A percentile compares a stretch with the other conserved stretches of the same genome.
These are phyloP conservation scores for Anorthoa munda DNA, from an alignment of 2,888 invertebrate genomes.

Conservation along the genomic window DNA sequence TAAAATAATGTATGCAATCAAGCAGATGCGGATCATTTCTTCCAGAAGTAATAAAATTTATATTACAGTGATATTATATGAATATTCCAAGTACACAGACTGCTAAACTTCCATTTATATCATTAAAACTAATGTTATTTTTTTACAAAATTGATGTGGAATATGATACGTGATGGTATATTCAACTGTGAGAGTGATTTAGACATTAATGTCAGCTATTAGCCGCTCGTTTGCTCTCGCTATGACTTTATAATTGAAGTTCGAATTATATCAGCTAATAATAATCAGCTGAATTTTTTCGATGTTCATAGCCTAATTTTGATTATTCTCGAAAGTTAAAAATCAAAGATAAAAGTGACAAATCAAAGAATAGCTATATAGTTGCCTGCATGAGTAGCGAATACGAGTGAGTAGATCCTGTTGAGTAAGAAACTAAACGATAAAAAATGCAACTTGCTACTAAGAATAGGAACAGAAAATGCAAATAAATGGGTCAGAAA, in stretches of 20 bases:
- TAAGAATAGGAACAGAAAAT: slow-evolving; percentile 10
- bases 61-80: background rate
- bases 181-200: slow-evolving; percentile 10
- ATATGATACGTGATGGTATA: background rate
- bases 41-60: slow-evolving; percentile 7
- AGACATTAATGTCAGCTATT: slow-evolving; percentile 31
- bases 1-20: slow-evolving; percentile 43
- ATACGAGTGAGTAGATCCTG: background rate
- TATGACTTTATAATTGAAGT: slow-evolving; percentile 60
- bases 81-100: background rate
- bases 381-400: background rate
- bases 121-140: slow-evolving; percentile 37
- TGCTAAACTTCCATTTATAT: slow-evolving; percentile 13
- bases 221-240: slow-evolving; percentile 42
- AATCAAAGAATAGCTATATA: background rate
- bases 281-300: slow-evolving; percentile 5
- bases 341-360: background rate
- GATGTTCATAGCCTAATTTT: slow-evolving; percentile 3
- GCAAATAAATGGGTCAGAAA: background rate
- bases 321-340: slow-evolving; percentile 3
- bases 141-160: slow-evolving; percentile 1
- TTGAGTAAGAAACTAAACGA: background rate
- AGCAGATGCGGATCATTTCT: slow-evolving; percentile 55
- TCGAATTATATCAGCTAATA: slow-evolving; percentile 7
- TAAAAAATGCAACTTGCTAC: background rate